These are phyloP conservation scores for Syritta pipiens DNA, from an alignment of 2,888 invertebrate genomes.

Conservation along the genomic window DNA sequence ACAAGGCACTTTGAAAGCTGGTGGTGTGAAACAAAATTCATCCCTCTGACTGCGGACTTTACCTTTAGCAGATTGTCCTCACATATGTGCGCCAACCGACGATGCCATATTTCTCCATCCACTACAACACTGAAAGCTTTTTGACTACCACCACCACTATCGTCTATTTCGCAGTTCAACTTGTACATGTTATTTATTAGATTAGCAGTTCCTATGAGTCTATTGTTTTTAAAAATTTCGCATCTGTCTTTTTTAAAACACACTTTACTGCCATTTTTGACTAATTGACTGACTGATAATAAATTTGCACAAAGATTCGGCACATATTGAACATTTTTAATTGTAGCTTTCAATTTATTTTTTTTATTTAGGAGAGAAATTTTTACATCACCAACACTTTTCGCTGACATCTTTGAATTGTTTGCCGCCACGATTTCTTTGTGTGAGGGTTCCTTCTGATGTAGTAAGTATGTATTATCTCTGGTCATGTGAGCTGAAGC, in stretches of 20 bases:
- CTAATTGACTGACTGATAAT: slow-evolving; percentile 9
- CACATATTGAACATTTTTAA: not conserved
- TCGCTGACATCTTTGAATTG: slow-evolving; percentile 1
- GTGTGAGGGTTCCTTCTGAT: not conserved
- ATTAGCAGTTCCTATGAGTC: not conserved
- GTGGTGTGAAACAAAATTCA: slow-evolving; percentile 28
- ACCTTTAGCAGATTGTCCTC: slow-evolving; percentile 43
- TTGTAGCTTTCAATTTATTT: not conserved
- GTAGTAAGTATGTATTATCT: not conserved
- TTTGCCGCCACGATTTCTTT: slow-evolving; percentile 18
- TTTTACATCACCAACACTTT: slow-evolving; percentile 3
- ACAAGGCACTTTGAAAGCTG: slow-evolving; percentile 13
- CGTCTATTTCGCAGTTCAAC: not conserved
- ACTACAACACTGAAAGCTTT: not conserved
- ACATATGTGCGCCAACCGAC: slow-evolving; percentile 69
- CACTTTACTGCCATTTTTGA: not conserved
- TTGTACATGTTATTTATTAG: slow-evolving; percentile 5
- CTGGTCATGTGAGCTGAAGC: slow-evolving; percentile 26
- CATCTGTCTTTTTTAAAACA: not conserved
- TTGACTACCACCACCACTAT: not conserved
- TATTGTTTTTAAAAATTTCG: not conserved
- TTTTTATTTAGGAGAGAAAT: not conserved
- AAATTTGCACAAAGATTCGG: slow-evolving; percentile 20
- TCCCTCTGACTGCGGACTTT: slow-evolving; percentile 3
- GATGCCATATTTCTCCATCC: slow-evolving; percentile 65